phyloP scores from a whole-genome alignment of 2,888 invertebrate species.

The Apotomis betuletana region DNA sequence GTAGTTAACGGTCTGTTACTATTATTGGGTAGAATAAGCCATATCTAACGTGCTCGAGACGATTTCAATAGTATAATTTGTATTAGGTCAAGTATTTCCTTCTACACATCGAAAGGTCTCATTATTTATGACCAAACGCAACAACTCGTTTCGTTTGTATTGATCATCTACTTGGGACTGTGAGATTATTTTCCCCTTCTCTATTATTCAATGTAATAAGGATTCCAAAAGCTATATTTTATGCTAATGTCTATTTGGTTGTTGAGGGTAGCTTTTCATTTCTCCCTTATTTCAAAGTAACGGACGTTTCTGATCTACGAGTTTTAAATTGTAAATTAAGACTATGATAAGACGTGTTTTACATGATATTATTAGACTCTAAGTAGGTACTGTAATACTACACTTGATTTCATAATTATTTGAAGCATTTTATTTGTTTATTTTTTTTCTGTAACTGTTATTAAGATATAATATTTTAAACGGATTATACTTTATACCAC shows the following conservation, averaged over 20 bases:
- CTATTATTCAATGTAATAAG: background rate
- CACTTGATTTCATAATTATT: too few species aligned
- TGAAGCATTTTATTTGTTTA: too few species aligned
- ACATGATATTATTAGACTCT: too few species aligned
- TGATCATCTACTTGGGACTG: conserved; percentile 12
- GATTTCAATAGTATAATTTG: background rate
- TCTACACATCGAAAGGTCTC: conserved; percentile 17
- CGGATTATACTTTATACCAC: too few species aligned
- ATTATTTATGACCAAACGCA: conserved; percentile 25
- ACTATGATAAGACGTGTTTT: too few species aligned
- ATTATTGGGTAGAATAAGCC: background rate
- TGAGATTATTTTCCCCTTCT: conserved; percentile 3
- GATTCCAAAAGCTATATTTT: background rate
- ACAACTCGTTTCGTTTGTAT: conserved; percentile 11
- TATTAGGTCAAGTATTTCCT: background rate
- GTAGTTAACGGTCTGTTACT: background rate
- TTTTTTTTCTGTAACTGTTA: too few species aligned
- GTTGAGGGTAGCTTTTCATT: conserved; percentile 13
- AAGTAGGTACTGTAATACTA: too few species aligned
- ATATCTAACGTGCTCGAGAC: background rate
- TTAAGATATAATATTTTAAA: too few species aligned
- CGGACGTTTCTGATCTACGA: background rate
- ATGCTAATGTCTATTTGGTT: background rate
- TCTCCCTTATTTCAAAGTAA: conserved; percentile 18
- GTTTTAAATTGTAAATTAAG: background rate